Percentiles rank a stretch among this genome's conserved stretches.
phyloP scores from a whole-genome alignment of 1,140 invertebrate genomes.

The Drosophila nigromelanica region DNA sequence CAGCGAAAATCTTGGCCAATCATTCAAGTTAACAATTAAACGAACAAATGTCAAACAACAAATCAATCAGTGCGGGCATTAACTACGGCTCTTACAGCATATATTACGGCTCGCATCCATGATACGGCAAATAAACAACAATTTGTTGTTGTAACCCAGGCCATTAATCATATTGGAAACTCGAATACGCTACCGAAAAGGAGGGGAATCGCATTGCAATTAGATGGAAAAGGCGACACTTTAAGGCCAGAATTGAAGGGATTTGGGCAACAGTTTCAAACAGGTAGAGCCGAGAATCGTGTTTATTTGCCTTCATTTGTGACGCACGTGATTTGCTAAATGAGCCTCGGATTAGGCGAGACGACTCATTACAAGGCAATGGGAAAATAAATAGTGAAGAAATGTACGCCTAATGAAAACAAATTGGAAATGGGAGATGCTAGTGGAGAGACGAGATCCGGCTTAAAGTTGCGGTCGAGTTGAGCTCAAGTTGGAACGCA shows the following conservation, averaged over 20 bases:
- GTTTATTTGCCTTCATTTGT: slow-evolving; percentile 28
- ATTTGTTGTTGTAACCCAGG: slow-evolving; percentile 29
- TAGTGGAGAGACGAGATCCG: neutral
- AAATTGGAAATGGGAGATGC: slow-evolving; percentile 20
- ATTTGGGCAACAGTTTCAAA: neutral
- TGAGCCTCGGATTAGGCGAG: slow-evolving; percentile 51
- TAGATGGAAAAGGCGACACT: slow-evolving; percentile 38
- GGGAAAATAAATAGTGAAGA: slow-evolving; percentile 41
- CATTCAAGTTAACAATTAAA: slow-evolving; percentile 77
- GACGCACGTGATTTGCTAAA: slow-evolving; percentile 72
- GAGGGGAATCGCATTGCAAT: slow-evolving; percentile 45
- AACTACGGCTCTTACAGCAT: slow-evolving; percentile 17
- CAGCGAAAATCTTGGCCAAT: slow-evolving; percentile 63
- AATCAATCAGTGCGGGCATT: slow-evolving; percentile 73
- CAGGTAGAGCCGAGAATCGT: neutral
- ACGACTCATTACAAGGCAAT: slow-evolving; percentile 8
- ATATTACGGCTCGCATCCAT: slow-evolving; percentile 8
- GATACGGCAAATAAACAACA: slow-evolving; percentile 21
- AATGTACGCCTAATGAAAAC: slow-evolving; percentile 34
- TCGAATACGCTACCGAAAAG: neutral
- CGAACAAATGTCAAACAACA: slow-evolving; percentile 55
- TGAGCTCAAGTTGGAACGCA: slow-evolving; percentile 7
- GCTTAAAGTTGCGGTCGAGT: slow-evolving; percentile 5
- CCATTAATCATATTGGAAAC: slow-evolving; percentile 68
- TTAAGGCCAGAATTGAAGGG: slow-evolving; percentile 12